phyloP scores from a whole-genome alignment of 2,113 vertebrate genomes.

The Ceratotherium simum region DNA sequence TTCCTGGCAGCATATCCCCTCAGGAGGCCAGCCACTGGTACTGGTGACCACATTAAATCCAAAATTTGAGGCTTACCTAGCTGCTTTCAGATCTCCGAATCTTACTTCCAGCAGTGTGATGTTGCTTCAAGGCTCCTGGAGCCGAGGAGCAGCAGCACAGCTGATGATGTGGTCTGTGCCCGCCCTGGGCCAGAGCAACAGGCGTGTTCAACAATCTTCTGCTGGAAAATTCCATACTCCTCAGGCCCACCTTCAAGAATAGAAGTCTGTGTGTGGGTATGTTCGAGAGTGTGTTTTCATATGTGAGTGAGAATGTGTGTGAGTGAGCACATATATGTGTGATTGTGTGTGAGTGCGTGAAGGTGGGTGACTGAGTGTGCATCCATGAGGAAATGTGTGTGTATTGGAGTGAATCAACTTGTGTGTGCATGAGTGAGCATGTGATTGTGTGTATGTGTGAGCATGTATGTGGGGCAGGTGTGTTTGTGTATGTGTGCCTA shows the following conservation, averaged over 20 bases:
- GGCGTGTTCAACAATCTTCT: not conserved
- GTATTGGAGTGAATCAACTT: not conserved
- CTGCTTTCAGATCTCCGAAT: not conserved
- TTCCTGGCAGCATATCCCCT: not conserved
- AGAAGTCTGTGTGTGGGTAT: not conserved
- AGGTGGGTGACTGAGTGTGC: not conserved
- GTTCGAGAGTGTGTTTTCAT: not conserved
- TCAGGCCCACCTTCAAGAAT: not conserved
- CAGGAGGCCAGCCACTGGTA: not conserved
- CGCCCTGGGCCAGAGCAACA: not conserved
- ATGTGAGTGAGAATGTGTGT: not conserved
- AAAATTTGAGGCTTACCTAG: not conserved
- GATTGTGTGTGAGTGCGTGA: not conserved
- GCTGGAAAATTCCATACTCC: not conserved
- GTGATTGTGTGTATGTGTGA: no score
- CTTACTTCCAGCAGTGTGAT: not conserved
- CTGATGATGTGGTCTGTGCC: no score
- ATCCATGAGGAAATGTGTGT: not conserved
- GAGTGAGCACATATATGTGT: not conserved
- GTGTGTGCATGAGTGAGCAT: not conserved
- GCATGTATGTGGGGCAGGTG: no score
- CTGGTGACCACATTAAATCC: not conserved
- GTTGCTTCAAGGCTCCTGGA: not conserved
- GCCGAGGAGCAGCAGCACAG: not conserved
- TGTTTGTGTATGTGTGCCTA: not conserved